Evolutionary conservation across 2,113 vertebrate genomes (phyloP).

Genomic region (Dinomys branickii): DNA sequence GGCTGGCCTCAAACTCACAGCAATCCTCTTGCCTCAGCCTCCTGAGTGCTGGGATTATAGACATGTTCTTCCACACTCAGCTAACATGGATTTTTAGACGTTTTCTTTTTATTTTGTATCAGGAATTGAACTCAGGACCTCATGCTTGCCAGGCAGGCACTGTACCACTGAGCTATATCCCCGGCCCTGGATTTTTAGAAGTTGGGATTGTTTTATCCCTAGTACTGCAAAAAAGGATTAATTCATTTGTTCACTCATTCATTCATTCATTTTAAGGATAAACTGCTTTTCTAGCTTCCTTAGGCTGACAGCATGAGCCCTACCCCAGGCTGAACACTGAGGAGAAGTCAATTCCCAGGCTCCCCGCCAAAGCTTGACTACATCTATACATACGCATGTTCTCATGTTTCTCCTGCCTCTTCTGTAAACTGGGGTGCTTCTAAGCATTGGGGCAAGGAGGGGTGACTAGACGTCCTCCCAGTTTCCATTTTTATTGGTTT

Average conservation of each 20-base stretch:
- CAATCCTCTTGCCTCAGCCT: too few relatives aligned
- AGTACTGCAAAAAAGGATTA: neutral
- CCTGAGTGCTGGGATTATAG: too few relatives aligned
- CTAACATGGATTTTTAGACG: neutral
- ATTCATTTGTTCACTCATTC: too few relatives aligned
- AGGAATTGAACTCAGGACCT: too few relatives aligned
- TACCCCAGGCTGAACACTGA: neutral
- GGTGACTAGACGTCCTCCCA: too few relatives aligned
- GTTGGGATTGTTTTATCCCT: neutral
- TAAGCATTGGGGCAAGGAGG: neutral
- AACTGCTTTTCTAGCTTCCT: neutral
- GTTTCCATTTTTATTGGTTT: too few relatives aligned
- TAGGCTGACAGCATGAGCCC: neutral
- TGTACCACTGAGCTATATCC: too few relatives aligned
- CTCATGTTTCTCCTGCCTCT: neutral
- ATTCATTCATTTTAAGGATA: neutral
- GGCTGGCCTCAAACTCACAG: too few relatives aligned
- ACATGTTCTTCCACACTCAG: too few relatives aligned
- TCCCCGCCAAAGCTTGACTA: neutral
- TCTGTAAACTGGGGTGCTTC: neutral
- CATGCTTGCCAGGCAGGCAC: too few relatives aligned
- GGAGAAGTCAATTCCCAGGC: neutral
- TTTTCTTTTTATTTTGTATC: too few relatives aligned
- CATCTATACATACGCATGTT: too few relatives aligned
- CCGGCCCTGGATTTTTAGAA: neutral